Base-by-base conservation (phyloP, 2,797 vertebrate species). In the Enteromius afrohamiltoni region DNA sequence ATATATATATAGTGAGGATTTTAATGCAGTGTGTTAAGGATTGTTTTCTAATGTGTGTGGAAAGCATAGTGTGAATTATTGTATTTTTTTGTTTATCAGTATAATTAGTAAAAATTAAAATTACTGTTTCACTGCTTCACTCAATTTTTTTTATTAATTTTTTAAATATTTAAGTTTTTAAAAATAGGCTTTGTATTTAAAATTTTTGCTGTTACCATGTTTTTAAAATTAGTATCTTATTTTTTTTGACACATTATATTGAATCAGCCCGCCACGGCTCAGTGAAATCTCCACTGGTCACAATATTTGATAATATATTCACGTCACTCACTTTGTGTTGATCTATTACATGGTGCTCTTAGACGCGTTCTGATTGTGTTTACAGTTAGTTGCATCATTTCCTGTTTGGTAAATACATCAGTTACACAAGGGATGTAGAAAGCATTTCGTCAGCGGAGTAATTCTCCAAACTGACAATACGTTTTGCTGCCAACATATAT, bases 371-470 rank as follows among this genome's bases (percentile, higher is more conserved):
- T 69, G 13, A 73, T 53, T 67, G 78, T 79, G 70, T 84, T 88
- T 88, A 82, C 82, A 82, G 69, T 1, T 26, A 51, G 70, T 86
- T 88, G 83, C 85, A 88, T 86, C 82, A 88, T 85, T 82, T 84
- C 75, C 45, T 79, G 37, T 29, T 31, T 49, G 75, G 14, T 71
- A 58, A 73, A 73, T 83, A 58, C 68, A 79, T 67, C 70, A 58
- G 23, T 86, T 71, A 26, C 34, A 86, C 60, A 29, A 71, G 42
- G 40, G 23, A 19, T 79, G 58, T 37, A 74, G 78, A 49, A 55
- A 65, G n/a, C 16, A 64, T 42, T 19, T 31, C 9, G 11, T 74
- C 55, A 37, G 31, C 17, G 0, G 42, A 60, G 74, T 71, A 75
- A 76, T 68, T 83, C 58, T 79, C 26, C 8, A 16, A 75, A 60